Evolutionary conservation across 2,113 vertebrate species (phyloP), one percentile per base, ranked within the genome.

Genomic region (Callipepla californica): DNA sequence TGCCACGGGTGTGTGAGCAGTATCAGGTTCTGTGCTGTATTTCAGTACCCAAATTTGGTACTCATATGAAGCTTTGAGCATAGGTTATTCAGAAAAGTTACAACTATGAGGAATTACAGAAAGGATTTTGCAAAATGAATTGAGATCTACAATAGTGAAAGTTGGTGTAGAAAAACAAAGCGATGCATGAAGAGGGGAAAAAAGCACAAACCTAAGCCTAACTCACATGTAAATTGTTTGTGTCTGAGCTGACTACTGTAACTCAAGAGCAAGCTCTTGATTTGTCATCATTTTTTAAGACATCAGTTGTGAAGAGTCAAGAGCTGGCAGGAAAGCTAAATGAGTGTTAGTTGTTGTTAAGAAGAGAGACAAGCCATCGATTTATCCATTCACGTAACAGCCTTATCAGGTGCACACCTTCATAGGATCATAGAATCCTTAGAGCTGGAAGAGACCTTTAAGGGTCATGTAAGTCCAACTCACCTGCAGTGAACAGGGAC

Each of bases 1-100:
- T 91, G 85, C 81, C 78, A 89, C 81, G 44, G 67, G 50, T 67
- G 48, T 84, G 26, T 51, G 87, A 93, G 62, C 48, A 81, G 75
- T 89, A 51, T 32, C 57, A 70, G 45, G 66, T 72, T 25, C 48
- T 89, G 26, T 3, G 13, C 44, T 63, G 26, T n/a, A 80, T 40
- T 40, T 40, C 40, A 40, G 40, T 40, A 40, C 40, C 40, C 14
- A 76, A 7, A 79, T 44, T 59, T 66, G 44, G 53, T 77, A 63
- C n/a, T 0, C 3, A 70, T 77, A 66, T 1, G 0, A 59, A 61
- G 30, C 76, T 76, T 15, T 40, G 55, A 63, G 34, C 8, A 12
- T 44, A 59, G n/a, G 34, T 36, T 90, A 68, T 25, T 73, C 25
- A 58, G 44, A 85, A 79, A 48, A 83, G 38, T 66, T 88, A 45